A percentile compares a stretch with the other conserved stretches of the same genome.
phyloP scores from a whole-genome alignment of 2,113 vertebrate genomes.

The Polyodon spathula region DNA sequence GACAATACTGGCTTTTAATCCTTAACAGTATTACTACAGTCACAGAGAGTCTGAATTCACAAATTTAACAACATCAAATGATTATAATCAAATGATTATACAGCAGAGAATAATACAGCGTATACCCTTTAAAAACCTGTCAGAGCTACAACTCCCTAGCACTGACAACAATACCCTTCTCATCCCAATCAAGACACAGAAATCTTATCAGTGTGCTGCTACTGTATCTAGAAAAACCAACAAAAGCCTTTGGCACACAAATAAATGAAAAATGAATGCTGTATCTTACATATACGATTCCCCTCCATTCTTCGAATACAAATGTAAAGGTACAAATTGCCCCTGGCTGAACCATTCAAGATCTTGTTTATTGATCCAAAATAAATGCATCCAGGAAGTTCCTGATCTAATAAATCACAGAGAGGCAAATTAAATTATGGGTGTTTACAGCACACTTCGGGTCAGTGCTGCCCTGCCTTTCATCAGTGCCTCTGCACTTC shows the following conservation, averaged over 20 bases:
- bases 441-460: constrained; percentile 6
- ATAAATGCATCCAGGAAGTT: neutral
- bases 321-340: constrained; percentile 1
- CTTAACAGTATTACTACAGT: too few species aligned
- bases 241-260: neutral
- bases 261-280: neutral
- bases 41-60: too few species aligned
- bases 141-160: too few species aligned
- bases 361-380: constrained; percentile 17
- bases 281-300: neutral
- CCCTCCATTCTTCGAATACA: neutral
- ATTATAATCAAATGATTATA: too few species aligned
- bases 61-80: too few species aligned
- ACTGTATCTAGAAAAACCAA: neutral
- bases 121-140: too few species aligned
- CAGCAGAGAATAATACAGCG: too few species aligned
- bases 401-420: constrained; percentile 18
- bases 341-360: neutral
- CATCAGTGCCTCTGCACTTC: neutral
- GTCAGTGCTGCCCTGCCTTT: neutral
- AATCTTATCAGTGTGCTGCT: too few species aligned
- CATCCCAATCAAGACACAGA: too few species aligned
- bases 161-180: too few species aligned
- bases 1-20: too few species aligned
- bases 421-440: constrained; percentile 6